phyloP scores from a whole-genome alignment of 2,888 invertebrate genomes.

The Carpatolechia fugitivella region DNA sequence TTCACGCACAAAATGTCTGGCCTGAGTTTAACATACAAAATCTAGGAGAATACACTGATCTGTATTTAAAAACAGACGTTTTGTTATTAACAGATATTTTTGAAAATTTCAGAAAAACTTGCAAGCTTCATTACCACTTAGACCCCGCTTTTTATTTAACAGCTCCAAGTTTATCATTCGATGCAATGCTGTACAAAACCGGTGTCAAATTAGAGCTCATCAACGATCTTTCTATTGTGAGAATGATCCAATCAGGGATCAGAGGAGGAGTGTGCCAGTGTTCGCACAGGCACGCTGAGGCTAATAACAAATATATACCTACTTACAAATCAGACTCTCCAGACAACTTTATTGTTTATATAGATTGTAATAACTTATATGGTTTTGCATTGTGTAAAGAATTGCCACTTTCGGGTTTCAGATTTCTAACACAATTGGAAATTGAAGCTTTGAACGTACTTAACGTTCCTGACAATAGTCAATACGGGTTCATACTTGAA shows the following conservation, averaged over 20 bases:
- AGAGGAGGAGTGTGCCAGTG: conserved; percentile 29
- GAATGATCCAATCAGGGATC: conserved; percentile 28
- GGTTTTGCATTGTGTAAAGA: conserved; percentile 27
- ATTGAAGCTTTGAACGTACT: conserved; percentile 15
- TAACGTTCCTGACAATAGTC: conserved; percentile 18
- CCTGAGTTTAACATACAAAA: conserved; percentile 21
- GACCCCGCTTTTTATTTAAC: too few species aligned
- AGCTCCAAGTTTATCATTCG: too few species aligned
- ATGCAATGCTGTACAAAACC: conserved; percentile 20
- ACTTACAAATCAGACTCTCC: conserved; percentile 23
- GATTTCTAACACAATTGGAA: conserved; percentile 14
- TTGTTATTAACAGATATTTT: too few species aligned
- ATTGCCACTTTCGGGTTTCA: conserved; percentile 21
- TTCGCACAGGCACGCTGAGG: too few species aligned
- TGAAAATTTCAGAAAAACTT: conserved; percentile 30
- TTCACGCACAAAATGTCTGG: conserved; percentile 22
- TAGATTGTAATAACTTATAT: conserved; percentile 39
- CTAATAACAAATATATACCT: conserved; percentile 29
- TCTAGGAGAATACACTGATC: conserved; percentile 28
- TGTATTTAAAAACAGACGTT: too few species aligned
- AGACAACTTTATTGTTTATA: conserved; percentile 30
- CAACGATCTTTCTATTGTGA: conserved; percentile 25
- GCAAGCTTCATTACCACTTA: conserved; percentile 26
- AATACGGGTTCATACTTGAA: conserved; percentile 30
- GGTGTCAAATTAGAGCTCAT: conserved; percentile 25